These are phyloP conservation scores for Progne subis DNA, from an alignment of 2,113 vertebrate genomes.

Conservation along the genomic window DNA sequence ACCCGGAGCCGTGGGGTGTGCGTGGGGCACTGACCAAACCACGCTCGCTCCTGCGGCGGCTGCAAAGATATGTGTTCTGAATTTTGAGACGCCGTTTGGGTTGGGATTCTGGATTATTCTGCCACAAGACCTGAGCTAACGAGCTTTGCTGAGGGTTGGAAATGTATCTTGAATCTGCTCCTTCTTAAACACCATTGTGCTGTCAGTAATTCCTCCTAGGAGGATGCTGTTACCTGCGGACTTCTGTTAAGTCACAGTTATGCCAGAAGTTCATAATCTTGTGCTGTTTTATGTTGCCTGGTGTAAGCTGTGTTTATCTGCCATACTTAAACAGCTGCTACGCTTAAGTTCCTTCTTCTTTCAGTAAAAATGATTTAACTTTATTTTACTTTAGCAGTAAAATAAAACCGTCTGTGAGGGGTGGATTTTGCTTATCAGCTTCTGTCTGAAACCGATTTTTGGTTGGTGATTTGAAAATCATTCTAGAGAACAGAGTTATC, in stretches of 20 bases:
- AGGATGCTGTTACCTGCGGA: not conserved
- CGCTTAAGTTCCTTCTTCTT: not conserved
- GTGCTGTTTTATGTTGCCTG: not conserved
- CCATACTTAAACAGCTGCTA: not conserved
- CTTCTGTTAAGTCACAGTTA: not conserved
- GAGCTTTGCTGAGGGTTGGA: not conserved
- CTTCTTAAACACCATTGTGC: not conserved
- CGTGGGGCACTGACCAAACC: no score
- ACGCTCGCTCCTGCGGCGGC: fast-evolving
- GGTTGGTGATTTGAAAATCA: not conserved
- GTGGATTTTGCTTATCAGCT: not conserved
- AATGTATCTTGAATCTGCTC: not conserved
- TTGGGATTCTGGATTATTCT: not conserved
- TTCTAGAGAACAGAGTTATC: not conserved
- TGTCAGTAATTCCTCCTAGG: not conserved
- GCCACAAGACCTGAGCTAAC: not conserved
- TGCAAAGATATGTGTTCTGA: not conserved
- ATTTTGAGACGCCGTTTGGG: not conserved
- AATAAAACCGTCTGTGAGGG: not conserved
- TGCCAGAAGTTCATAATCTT: not conserved
- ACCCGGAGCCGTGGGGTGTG: no score
- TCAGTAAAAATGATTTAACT: not conserved
- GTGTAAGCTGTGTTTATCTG: not conserved
- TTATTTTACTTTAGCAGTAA: not conserved
- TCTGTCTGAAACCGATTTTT: not conserved